Percentiles rank a stretch among this genome's conserved stretches.
Conservation (phyloP, 2,888 invertebrate genomes). For the Anoncus sp. region DNA sequence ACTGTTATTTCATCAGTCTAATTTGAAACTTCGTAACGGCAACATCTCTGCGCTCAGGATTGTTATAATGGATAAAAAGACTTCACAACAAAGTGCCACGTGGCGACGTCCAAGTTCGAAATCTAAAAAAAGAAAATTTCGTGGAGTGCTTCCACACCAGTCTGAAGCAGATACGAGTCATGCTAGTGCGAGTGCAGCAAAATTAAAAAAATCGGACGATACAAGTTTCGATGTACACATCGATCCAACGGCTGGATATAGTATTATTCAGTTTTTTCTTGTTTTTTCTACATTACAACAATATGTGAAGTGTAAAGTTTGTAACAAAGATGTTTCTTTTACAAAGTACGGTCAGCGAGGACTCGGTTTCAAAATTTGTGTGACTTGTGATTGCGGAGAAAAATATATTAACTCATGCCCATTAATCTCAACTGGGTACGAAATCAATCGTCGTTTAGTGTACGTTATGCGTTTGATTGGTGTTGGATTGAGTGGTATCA, state of each 20-base stretch:
- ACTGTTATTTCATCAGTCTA: not conserved
- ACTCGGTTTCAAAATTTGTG: conserved; percentile 62
- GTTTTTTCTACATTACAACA: conserved; percentile 48
- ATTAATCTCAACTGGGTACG: conserved; percentile 59
- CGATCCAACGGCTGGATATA: conserved; percentile 41
- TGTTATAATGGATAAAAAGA: conserved; percentile 26
- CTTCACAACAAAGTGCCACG: conserved; percentile 3
- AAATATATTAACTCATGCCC: conserved; percentile 63
- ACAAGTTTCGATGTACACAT: conserved; percentile 45
- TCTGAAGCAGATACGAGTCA: conserved; percentile 50
- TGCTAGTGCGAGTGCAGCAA: conserved; percentile 49
- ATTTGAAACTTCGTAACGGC: not conserved
- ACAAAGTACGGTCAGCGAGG: conserved; percentile 55
- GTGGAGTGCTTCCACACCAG: conserved; percentile 37
- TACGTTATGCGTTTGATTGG: conserved; percentile 63
- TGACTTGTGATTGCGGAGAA: conserved; percentile 62
- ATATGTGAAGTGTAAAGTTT: conserved; percentile 60
- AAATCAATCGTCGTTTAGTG: conserved; percentile 66
- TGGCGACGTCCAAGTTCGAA: conserved; percentile 24
- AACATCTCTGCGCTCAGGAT: conserved; percentile 23
- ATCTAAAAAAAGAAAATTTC: conserved; percentile 50
- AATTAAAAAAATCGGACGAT: conserved; percentile 47
- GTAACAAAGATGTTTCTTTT: conserved; percentile 59
- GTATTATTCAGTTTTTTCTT: conserved; percentile 51
- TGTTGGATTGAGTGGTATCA: conserved; percentile 51